A percentile compares a stretch with the other conserved stretches of the same genome.
These are phyloP conservation scores for Cossypha polioptera DNA, from an alignment of 2,797 vertebrate species.

Conservation along the genomic window DNA sequence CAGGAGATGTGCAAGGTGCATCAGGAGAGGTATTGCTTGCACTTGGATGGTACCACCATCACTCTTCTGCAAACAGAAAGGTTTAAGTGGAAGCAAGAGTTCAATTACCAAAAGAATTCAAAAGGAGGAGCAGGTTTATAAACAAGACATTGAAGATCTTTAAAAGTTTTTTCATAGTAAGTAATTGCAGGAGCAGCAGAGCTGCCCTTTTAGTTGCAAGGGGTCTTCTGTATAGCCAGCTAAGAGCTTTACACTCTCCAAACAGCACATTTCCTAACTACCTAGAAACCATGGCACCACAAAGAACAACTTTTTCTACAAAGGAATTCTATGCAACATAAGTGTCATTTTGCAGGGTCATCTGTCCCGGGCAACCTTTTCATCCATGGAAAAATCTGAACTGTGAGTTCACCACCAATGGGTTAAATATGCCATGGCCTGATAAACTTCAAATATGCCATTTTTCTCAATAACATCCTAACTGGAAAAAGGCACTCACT, in stretches of 20 bases:
- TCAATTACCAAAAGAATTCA: neutral
- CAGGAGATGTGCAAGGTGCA: neutral
- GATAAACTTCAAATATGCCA: neutral
- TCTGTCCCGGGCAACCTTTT: neutral
- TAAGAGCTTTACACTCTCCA: neutral
- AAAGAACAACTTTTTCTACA: neutral
- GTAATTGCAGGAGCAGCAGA: neutral
- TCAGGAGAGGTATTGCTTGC: neutral
- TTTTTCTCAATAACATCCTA: conserved; percentile 20
- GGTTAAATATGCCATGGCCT: neutral
- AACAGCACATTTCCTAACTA: neutral
- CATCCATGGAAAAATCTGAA: neutral
- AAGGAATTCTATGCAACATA: neutral
- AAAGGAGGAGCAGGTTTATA: neutral
- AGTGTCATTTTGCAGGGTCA: neutral
- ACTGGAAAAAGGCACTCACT: conserved; percentile 46
- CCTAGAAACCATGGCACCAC: neutral
- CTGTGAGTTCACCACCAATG: neutral
- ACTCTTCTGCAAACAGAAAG: neutral
- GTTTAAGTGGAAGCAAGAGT: neutral
- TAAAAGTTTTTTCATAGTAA: neutral
- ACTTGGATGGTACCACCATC: neutral
- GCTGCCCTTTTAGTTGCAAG: neutral
- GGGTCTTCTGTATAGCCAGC: neutral
- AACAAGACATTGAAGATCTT: neutral